Evolutionary conservation across 2,113 vertebrate genomes (phyloP).

Genomic region (Rhombomys opimus): DNA sequence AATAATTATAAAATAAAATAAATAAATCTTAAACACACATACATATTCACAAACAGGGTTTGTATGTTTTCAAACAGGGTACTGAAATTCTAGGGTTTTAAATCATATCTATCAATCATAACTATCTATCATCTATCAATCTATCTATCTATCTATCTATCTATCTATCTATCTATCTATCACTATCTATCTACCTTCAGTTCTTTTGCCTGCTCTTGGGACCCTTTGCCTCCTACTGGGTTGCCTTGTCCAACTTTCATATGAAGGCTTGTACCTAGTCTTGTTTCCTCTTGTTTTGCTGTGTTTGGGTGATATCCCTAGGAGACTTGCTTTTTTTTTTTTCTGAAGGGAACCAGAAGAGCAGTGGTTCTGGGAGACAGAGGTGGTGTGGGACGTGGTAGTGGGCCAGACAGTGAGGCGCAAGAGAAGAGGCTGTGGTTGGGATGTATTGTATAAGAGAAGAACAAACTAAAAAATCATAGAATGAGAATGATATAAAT

Average conservation of each 20-base stretch:
- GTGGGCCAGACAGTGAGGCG: background rate
- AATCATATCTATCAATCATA: background rate
- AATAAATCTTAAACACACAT: background rate
- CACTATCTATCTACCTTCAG: background rate
- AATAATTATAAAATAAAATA: background rate
- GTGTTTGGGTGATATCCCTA: background rate
- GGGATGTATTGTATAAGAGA: background rate
- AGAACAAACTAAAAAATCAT: background rate
- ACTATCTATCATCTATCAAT: too few species aligned
- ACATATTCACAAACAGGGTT: background rate
- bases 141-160: too few species aligned
- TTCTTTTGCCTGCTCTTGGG: background rate
- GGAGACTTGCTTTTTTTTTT: background rate
- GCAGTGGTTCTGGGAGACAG: background rate
- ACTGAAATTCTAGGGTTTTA: conserved; percentile 22
- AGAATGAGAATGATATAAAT: background rate
- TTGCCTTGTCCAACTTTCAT: background rate
- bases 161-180: too few species aligned
- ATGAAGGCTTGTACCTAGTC: background rate
- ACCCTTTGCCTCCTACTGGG: background rate
- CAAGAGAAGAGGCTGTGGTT: background rate
- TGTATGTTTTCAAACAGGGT: conserved; percentile 37
- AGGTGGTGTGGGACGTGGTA: background rate
- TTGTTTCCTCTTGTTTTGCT: background rate
- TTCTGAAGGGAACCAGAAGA: background rate